These are phyloP conservation scores for Drosophila prosaltans DNA, from an alignment of 1,140 invertebrate genomes.

Conservation along the genomic window DNA sequence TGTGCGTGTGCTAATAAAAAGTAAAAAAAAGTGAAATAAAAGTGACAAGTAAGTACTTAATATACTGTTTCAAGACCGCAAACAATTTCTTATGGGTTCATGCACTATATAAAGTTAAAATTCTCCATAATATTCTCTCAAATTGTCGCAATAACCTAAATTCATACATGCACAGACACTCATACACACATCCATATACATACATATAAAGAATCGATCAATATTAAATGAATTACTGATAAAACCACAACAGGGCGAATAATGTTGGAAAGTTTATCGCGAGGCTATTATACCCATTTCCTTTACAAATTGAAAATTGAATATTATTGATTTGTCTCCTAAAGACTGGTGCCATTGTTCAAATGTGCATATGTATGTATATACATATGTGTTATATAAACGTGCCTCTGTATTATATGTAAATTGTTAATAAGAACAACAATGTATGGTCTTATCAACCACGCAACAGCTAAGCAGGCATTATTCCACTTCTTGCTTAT, in stretches of 20 bases:
- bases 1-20: too few relatives aligned
- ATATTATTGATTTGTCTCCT: neutral
- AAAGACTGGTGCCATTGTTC: neutral
- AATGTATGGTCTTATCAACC: conserved; percentile 5
- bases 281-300: neutral
- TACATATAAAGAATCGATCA: too few relatives aligned
- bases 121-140: too few relatives aligned
- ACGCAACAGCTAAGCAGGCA: conserved; percentile 20
- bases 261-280: neutral
- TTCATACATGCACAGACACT: neutral
- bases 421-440: conserved; percentile 13
- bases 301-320: neutral
- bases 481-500: neutral
- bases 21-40: too few relatives aligned
- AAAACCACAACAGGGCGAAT: neutral
- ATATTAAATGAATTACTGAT: conserved; percentile 1
- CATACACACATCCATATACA: neutral
- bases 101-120: too few relatives aligned
- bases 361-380: neutral
- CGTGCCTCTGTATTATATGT: neutral
- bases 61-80: too few relatives aligned
- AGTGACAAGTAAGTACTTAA: too few relatives aligned
- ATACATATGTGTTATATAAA: neutral
- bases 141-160: too few relatives aligned
- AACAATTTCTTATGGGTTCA: too few relatives aligned